Evolutionary conservation across 2,113 vertebrate species (phyloP).

Genomic region (Dicaeum eximium): DNA sequence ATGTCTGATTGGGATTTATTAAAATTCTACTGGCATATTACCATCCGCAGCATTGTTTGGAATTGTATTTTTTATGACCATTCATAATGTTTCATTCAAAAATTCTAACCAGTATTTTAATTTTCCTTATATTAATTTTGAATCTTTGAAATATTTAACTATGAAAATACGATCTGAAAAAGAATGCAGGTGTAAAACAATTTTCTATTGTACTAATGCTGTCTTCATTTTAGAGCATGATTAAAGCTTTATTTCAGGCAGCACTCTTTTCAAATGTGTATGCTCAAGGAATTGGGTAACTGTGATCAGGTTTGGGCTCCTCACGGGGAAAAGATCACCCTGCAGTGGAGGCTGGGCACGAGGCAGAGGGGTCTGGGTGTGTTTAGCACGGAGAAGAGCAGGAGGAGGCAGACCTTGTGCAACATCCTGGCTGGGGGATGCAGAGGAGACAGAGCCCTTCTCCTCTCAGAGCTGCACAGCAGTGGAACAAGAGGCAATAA

Average conservation of each 20-base stretch:
- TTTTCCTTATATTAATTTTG: neutral
- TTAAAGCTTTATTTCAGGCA: neutral
- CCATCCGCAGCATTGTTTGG: neutral
- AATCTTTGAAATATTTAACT: neutral
- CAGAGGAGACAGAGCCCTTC: neutral
- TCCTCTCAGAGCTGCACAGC: neutral
- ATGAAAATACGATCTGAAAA: neutral
- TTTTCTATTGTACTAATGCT: neutral
- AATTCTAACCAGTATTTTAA: neutral
- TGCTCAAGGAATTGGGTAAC: neutral
- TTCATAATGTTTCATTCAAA: neutral
- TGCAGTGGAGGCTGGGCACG: accelerated
- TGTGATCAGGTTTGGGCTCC: neutral
- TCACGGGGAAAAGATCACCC: neutral
- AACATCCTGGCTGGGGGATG: accelerated
- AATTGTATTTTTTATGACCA: neutral
- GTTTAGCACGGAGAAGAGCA: neutral
- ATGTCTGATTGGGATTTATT: neutral
- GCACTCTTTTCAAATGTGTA: neutral
- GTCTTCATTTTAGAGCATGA: neutral
- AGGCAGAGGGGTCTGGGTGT: neutral
- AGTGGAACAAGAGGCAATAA: neutral
- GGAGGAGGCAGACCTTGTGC: neutral
- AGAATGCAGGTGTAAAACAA: neutral
- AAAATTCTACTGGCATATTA: neutral